Conservation (phyloP, 2,797 vertebrate species). For the Ctenopoma multispine region DNA sequence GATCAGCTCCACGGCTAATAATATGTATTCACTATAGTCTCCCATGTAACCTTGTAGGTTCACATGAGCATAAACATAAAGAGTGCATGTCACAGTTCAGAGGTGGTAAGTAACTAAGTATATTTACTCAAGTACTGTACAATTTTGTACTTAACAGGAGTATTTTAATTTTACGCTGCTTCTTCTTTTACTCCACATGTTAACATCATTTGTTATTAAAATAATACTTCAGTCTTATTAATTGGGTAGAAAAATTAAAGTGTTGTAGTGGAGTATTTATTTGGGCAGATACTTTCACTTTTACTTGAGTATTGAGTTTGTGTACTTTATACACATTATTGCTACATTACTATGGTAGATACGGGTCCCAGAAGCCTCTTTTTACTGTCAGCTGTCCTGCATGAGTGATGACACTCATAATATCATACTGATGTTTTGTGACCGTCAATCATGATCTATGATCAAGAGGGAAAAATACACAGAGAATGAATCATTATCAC, state of each 20-base stretch:
- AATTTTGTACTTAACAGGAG: too few species aligned
- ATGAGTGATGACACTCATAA: slow-evolving; percentile 74
- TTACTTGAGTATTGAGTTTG: too few species aligned
- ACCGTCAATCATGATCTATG: slow-evolving; percentile 60
- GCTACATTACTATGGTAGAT: slow-evolving; percentile 45
- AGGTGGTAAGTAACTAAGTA: too few species aligned
- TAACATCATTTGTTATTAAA: too few species aligned
- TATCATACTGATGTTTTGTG: slow-evolving; percentile 50
- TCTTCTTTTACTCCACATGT: too few species aligned
- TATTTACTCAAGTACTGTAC: too few species aligned
- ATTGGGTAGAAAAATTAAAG: too few species aligned
- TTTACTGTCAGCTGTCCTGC: slow-evolving; percentile 57
- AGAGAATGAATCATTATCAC: slow-evolving; percentile 54
- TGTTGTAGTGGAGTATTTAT: too few species aligned
- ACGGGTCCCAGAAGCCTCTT: slow-evolving; percentile 37
- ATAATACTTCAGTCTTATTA: too few species aligned
- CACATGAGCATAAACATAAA: slow-evolving; percentile 6
- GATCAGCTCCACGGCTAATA: slow-evolving; percentile 51
- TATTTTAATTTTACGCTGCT: too few species aligned
- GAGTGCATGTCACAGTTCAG: slow-evolving; percentile 1
- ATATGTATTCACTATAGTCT: slow-evolving; percentile 30
- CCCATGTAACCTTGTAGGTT: slow-evolving; percentile 60
- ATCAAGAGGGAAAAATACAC: slow-evolving; percentile 59
- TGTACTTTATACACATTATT: background rate
- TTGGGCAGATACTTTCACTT: too few species aligned